These are phyloP conservation scores for Xenentodon cancila DNA, from an alignment of 2,797 vertebrate genomes.

Conservation along the genomic window DNA sequence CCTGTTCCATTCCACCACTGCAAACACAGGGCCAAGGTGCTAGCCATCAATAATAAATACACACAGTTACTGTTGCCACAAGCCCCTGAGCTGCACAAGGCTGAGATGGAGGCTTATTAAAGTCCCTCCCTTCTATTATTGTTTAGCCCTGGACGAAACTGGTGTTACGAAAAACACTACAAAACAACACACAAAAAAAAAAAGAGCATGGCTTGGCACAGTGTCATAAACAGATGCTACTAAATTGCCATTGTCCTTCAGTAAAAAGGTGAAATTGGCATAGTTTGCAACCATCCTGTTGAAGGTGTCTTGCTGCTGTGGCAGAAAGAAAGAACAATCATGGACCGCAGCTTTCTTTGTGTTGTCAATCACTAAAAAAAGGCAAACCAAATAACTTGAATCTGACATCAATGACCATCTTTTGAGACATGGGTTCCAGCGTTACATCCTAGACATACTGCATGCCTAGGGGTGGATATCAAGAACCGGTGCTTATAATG, in stretches of 20 bases:
- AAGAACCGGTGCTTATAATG: no score
- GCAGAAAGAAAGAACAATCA: neutral
- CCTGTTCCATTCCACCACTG: conserved; percentile 63
- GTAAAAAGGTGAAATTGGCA: conserved; percentile 46
- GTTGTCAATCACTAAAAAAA: conserved; percentile 11
- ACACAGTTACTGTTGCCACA: conserved; percentile 75
- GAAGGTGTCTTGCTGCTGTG: conserved; percentile 45
- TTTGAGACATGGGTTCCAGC: neutral
- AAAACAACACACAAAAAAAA: conserved; percentile 67
- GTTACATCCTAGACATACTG: no score
- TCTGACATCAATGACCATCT: neutral
- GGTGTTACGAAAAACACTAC: conserved; percentile 76
- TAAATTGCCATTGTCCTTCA: conserved; percentile 63
- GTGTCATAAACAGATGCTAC: conserved; percentile 48
- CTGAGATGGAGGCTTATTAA: conserved; percentile 75
- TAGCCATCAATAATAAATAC: conserved; percentile 78
- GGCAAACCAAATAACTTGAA: neutral
- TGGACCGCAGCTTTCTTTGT: neutral
- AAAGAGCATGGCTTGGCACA: conserved; percentile 44
- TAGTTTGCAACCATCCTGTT: conserved; percentile 30
- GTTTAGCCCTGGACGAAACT: conserved; percentile 75
- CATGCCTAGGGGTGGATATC: no score
- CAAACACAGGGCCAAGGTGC: conserved; percentile 77
- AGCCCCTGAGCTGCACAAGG: conserved; percentile 65
- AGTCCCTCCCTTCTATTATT: conserved; percentile 74